A percentile compares a stretch with the other conserved stretches of the same genome.
These are phyloP conservation scores for Aurelia sp. DNA, from an alignment of 30 jellyfish, hydroid and myxozoan genomes.

Conservation along the genomic window DNA sequence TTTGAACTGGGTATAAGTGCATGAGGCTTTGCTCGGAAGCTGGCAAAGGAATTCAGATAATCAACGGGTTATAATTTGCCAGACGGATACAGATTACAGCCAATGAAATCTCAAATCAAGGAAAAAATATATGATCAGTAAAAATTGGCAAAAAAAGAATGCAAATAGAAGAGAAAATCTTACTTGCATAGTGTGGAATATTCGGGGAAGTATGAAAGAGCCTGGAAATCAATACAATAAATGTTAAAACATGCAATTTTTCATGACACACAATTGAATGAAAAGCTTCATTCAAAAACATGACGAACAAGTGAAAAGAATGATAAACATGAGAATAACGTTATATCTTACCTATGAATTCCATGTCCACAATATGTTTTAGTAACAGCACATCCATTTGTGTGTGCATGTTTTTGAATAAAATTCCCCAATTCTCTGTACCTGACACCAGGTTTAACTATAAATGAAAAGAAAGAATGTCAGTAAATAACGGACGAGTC, in stretches of 20 bases:
- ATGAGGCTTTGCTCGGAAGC: too few species aligned
- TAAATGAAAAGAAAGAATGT: neutral
- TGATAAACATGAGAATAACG: neutral
- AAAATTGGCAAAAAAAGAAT: too few species aligned
- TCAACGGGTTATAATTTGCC: too few species aligned
- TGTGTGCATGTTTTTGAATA: constrained; percentile 94
- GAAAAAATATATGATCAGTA: too few species aligned
- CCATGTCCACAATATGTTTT: constrained; percentile 99
- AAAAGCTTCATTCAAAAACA: too few species aligned
- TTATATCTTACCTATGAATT: constrained; percentile 68
- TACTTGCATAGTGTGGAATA: constrained; percentile 97
- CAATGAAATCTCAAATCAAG: too few species aligned
- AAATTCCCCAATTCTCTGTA: constrained; percentile 92
- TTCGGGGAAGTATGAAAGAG: constrained; percentile 96
- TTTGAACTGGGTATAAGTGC: too few species aligned
- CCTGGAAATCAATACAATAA: constrained; percentile 27
- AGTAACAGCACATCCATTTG: constrained; percentile 93
- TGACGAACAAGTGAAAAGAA: too few species aligned
- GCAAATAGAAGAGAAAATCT: constrained; percentile 14
- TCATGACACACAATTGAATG: too few species aligned
- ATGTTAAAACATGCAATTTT: neutral
- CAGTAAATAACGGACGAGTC: neutral
- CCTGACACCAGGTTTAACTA: constrained; percentile 97
- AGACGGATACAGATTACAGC: too few species aligned
- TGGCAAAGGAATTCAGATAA: too few species aligned